A percentile compares a stretch with the other conserved stretches of the same genome.
Conservation (phyloP, 2,888 invertebrate genomes). For the Aradus depressus region DNA sequence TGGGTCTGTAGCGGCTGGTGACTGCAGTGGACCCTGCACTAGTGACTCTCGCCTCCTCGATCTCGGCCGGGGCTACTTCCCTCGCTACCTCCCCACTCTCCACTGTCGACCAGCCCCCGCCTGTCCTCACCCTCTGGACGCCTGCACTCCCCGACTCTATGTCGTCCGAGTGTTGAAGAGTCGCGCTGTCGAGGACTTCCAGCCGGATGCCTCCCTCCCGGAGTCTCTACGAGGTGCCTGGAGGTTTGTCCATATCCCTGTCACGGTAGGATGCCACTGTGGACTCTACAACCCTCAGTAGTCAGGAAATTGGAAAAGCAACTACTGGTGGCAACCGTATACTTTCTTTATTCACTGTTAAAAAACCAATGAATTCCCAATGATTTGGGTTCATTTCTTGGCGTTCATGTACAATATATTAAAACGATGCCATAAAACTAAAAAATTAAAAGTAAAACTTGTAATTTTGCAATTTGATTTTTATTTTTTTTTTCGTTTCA, state of each 20-base stretch:
- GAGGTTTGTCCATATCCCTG: constrained; percentile 34
- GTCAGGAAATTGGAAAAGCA: not conserved
- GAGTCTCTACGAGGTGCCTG: constrained; percentile 35
- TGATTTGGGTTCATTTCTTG: no score
- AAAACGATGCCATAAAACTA: no score
- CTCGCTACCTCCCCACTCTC: constrained; percentile 34
- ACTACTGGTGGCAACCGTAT: not conserved
- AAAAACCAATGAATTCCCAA: no score
- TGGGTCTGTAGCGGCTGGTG: no score
- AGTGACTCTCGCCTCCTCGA: constrained; percentile 27
- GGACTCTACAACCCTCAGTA: constrained; percentile 12
- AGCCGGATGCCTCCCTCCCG: constrained; percentile 31
- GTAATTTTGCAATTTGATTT: no score
- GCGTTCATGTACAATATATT: no score
- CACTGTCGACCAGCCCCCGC: constrained; percentile 34
- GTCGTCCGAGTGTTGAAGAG: constrained; percentile 35
- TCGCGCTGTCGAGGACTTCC: constrained; percentile 26
- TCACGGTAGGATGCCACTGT: constrained; percentile 39
- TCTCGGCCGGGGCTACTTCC: constrained; percentile 28
- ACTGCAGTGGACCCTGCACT: no score
- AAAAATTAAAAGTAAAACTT: no score
- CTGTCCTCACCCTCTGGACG: constrained; percentile 35
- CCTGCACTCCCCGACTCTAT: constrained; percentile 34
- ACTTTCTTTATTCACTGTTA: constrained; percentile 31
- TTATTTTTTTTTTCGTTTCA: no score